These are phyloP conservation scores for Pycnonotus jocosus DNA, from an alignment of 2,113 vertebrate species.

Conservation along the genomic window DNA sequence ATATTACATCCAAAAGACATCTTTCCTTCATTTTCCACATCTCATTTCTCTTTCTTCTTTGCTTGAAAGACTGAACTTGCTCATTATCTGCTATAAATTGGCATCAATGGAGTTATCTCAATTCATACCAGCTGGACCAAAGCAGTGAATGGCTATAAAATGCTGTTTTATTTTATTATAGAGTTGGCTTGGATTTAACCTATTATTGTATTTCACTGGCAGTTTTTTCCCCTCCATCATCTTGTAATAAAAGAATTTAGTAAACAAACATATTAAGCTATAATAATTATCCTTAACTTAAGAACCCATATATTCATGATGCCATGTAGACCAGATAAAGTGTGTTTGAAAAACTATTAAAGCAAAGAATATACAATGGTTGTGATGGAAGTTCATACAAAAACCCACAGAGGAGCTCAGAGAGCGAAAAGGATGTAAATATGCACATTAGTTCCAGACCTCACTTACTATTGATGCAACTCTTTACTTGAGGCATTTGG, in stretches of 20 bases:
- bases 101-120: neutral
- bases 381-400: neutral
- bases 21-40: neutral
- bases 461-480: neutral
- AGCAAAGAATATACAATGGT: neutral
- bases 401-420: neutral
- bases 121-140: conserved; percentile 32
- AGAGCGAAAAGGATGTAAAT: neutral
- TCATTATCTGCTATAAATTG: conserved; percentile 43
- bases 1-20: neutral
- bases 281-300: neutral
- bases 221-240: neutral
- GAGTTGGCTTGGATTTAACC: neutral
- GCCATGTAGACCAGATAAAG: neutral
- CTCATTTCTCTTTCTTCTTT: conserved; percentile 23
- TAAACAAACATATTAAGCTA: neutral
- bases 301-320: neutral
- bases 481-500: neutral
- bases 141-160: neutral
- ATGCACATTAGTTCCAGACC: neutral
- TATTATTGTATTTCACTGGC: neutral
- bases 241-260: neutral
- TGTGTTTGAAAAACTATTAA: neutral
- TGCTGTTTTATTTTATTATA: neutral
- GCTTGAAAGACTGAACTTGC: conserved; percentile 32